Conservation (phyloP, 2,888 invertebrate genomes). For the Lepidochitona cinerea region DNA sequence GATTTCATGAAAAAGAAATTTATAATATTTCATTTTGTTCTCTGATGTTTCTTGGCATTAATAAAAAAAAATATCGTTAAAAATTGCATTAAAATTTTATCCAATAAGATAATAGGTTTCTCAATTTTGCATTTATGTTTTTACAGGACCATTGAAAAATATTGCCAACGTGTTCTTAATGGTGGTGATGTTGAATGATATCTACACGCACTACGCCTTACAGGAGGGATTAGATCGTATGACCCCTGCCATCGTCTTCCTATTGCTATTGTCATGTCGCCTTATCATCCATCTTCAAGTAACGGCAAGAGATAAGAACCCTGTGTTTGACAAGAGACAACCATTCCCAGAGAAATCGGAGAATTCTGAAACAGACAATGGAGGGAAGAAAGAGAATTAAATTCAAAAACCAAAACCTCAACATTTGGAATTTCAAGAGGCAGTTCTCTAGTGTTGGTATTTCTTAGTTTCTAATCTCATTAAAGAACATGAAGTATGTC, state of each 20-base stretch:
- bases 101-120: background rate
- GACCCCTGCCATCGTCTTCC: conserved; percentile 70
- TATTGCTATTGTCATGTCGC: conserved; percentile 67
- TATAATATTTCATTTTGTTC: too few species aligned
- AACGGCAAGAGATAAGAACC: conserved; percentile 32
- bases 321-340: background rate
- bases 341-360: background rate
- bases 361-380: background rate
- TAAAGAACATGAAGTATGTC: too few species aligned
- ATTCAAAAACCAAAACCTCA: too few species aligned
- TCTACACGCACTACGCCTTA: conserved; percentile 80
- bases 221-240: conserved; percentile 68
- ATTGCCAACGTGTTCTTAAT: conserved; percentile 88
- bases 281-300: conserved; percentile 68
- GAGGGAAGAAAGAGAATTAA: too few species aligned
- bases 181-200: conserved; percentile 87
- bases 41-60: too few species aligned
- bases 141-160: conserved; percentile 92
- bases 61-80: background rate
- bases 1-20: too few species aligned
- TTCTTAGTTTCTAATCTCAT: too few species aligned
- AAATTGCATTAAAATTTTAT: background rate
- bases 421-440: too few species aligned
- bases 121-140: conserved; percentile 61
- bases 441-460: too few species aligned